Base-by-base conservation (phyloP, 2,797 vertebrate species). In the Sciaenops ocellatus region DNA sequence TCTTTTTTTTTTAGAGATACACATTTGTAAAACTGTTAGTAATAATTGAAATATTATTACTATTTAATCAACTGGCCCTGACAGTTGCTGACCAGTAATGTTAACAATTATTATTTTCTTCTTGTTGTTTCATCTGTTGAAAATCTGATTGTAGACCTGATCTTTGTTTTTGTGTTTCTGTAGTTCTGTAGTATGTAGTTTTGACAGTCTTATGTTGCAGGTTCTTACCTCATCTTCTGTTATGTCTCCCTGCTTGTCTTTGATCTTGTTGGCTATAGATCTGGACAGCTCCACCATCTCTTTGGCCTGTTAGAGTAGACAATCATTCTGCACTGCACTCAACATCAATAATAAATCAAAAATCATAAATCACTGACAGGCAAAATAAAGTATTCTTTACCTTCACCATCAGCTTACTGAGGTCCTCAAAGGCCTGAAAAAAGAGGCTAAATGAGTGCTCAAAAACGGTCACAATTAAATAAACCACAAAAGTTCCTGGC, bases 231-330 rank as follows among this genome's bases (percentile, higher is more conserved):
- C 98, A 89, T 99, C 98, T 92, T 99, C 98, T 73, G 97, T 97
- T 91, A 99, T 98, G 86, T 98, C 96, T 66, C 98, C 98, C 89
- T 99, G 98, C 83, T 99, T 99, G 83, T 99, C 98, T 96, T 98
- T 99, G 86, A 99, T 99, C 93, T 99, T 99, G 93, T 95, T 98
- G 78, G 98, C 98, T 79, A 99, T 99, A 69, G 97, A 99, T 92
- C 95, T 98, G 56, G 98, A 99, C 78, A 99, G 90, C 77, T 99
- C 98, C 85, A 99, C 98, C 98, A 99, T 99, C 95, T 99, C 98
- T 89, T 99, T 99, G 82, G 98, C 98, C 98, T 99, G 85, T 82
- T 64, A 61, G 60, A 93, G 44, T 34, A 91, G 72, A 84, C 30
- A 77, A 4, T 76, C 0, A 66, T 28, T 71, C 63, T 69, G 51